Evolutionary conservation across 2,888 invertebrate genomes (phyloP).

Genomic region (Stenodema calcarata): DNA sequence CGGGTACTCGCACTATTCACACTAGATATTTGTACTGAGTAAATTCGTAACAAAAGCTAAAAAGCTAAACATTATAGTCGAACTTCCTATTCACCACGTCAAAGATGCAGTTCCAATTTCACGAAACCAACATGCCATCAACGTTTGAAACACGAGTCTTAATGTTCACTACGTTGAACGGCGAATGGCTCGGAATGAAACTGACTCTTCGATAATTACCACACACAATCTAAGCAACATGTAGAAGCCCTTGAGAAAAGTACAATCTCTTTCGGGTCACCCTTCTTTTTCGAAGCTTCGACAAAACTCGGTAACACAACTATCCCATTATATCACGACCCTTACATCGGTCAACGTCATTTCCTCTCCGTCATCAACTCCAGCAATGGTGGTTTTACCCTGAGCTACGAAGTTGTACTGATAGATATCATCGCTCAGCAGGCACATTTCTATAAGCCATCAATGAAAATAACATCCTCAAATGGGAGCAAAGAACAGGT

Average conservation of each 20-base stretch:
- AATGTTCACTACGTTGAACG: not conserved
- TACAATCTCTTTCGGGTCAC: not conserved
- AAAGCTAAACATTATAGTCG: not conserved
- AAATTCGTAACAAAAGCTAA: no score
- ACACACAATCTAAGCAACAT: not conserved
- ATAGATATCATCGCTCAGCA: constrained; percentile 75
- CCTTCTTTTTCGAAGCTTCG: no score
- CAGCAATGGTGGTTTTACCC: constrained; percentile 90
- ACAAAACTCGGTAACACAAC: not conserved
- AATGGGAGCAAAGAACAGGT: not conserved
- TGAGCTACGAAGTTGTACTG: constrained; percentile 83
- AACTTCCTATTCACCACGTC: not conserved
- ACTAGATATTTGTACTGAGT: no score
- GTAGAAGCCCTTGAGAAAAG: not conserved
- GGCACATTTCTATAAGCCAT: constrained; percentile 61
- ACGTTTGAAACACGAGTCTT: not conserved
- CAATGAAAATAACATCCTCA: not conserved
- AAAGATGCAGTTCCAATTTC: not conserved
- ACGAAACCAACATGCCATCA: not conserved
- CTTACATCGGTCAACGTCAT: constrained; percentile 82
- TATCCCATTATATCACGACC: not conserved
- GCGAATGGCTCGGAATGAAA: not conserved
- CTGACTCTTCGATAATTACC: not conserved
- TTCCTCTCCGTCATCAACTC: constrained; percentile 91
- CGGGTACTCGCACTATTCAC: no score